Evolutionary conservation across 2,113 vertebrate genomes (phyloP).

Genomic region (Anoplopoma fimbria): DNA sequence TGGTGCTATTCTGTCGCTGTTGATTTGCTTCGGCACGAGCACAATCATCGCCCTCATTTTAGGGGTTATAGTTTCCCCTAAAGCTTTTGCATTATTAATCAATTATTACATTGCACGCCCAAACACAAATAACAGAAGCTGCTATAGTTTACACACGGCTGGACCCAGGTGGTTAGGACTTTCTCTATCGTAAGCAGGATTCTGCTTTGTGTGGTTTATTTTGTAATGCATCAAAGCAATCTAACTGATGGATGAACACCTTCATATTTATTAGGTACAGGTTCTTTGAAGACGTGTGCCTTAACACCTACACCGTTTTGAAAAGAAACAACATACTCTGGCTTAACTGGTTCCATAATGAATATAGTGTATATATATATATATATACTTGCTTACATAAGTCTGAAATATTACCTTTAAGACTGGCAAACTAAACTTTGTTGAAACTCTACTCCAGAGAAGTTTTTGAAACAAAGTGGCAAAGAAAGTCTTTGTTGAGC

Average conservation of each 20-base stretch:
- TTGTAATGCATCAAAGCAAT: constrained; percentile 34
- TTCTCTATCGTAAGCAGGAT: constrained; percentile 28
- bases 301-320: constrained; percentile 25
- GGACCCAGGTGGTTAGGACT: constrained; percentile 60
- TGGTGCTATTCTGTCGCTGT: constrained; percentile 73
- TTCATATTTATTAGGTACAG: constrained; percentile 33
- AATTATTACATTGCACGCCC: constrained; percentile 68
- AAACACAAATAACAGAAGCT: constrained; percentile 61
- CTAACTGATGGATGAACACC: constrained; percentile 43
- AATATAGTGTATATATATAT: background rate
- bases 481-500: constrained; percentile 36
- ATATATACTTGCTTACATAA: background rate
- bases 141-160: constrained; percentile 49
- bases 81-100: constrained; percentile 80
- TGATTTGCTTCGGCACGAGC: constrained; percentile 73
- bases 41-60: constrained; percentile 78
- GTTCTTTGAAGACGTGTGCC: constrained; percentile 56
- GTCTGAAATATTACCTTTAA: background rate
- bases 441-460: background rate
- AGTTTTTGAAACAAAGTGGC: constrained; percentile 26
- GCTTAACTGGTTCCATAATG: constrained; percentile 39
- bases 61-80: constrained; percentile 77
- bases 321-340: constrained; percentile 29
- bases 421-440: background rate
- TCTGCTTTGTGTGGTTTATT: constrained; percentile 8